Evolutionary conservation across 1,140 invertebrate species (phyloP), one percentile per base, ranked within the genome.

Genomic region (Aphelinus certus): DNA sequence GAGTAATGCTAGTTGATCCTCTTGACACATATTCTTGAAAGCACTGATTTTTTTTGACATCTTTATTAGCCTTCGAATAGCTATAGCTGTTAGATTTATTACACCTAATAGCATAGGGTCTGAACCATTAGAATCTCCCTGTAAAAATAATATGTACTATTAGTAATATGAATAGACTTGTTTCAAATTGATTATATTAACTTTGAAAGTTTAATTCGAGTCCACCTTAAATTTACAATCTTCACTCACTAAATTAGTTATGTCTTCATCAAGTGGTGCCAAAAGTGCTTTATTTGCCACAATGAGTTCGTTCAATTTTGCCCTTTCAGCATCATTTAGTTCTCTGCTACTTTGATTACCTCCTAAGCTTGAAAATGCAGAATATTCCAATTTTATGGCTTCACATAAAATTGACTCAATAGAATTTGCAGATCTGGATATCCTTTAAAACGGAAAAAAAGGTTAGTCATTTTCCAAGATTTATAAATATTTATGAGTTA

Each of bases 21-120:
- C 94, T 82, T 96, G 94, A 81, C 95, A 97, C 92, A 97, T 94
- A 81, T 93, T 95, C 84, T 94, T 95, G 83, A 96, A 97, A 45
- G 92, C 93, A 78, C 91, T 93, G 55, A 97, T 95, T 84, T 95
- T 95, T 81, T 97, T 97, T 0, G 95, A 93, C 93, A 97, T 96
- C 85, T 96, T 96, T 79, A 97, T 97, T 43, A 98, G 88, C 55
- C 96, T 89, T 71, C 96, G 88, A 77, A 98, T 97, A 2, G 96
- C 95, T 71, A 96, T 92, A 2, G 96, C 95, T 1, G 96, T 97
- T 81, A 98, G 89, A 87, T 97, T 96, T 64, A 97, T 95, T 3
- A 97, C 92, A 79, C 94, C 94, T 61, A 96, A 87, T 1, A 97
- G 85, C 53, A 91, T 90, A 0, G 94, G 94, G 85, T 95, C 93